Conservation (phyloP, 2,113 vertebrate genomes). For the Pteruthius melanotis region DNA sequence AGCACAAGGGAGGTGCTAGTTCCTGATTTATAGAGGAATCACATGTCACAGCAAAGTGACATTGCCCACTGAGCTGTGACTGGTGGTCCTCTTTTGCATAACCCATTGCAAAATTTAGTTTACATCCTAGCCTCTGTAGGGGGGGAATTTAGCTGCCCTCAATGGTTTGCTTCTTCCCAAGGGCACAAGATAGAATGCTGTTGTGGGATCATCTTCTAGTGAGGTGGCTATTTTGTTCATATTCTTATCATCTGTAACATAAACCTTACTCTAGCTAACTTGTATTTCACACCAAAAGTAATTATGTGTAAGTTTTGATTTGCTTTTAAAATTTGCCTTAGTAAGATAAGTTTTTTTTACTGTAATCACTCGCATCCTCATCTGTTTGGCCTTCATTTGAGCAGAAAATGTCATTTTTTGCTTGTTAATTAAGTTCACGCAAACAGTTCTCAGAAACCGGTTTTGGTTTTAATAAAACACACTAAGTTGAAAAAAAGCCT, state of each 20-base stretch:
- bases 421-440: constrained; percentile 20
- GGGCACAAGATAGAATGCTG: background rate
- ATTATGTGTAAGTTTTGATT: background rate
- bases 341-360: background rate
- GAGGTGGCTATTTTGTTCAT: background rate
- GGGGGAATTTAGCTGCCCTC: background rate
- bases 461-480: background rate
- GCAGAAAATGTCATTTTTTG: background rate
- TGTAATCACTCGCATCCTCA: background rate
- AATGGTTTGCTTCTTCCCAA: background rate
- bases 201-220: background rate
- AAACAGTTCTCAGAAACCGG: background rate
- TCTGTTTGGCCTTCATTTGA: background rate
- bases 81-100: background rate
- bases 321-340: constrained; percentile 6
- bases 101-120: background rate
- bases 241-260: background rate
- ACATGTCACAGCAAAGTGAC: background rate
- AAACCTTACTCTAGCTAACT: background rate
- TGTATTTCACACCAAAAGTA: background rate
- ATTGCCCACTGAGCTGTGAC: background rate
- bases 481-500: background rate
- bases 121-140: background rate
- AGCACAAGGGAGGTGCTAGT: background rate
- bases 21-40: background rate